Conservation (phyloP, 1,140 invertebrate species). For the Scaptomyza graminum region DNA sequence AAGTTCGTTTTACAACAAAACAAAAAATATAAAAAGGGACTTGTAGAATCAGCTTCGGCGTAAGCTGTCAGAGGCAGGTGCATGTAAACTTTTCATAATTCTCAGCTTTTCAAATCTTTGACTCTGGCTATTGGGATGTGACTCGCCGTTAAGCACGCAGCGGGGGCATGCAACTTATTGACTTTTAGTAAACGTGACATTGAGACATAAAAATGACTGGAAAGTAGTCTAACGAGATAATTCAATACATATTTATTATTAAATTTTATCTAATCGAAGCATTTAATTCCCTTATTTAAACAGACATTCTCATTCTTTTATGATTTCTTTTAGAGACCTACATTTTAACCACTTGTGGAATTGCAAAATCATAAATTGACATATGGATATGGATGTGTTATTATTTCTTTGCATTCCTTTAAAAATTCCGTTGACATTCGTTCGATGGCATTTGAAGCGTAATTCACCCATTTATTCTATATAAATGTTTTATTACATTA, state of each 20-base stretch:
- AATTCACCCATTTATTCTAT: conserved; percentile 19
- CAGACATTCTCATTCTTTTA: too few relatives aligned
- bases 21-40: conserved; percentile 10
- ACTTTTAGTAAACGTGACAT: neutral
- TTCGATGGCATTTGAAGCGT: too few relatives aligned
- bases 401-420: too few relatives aligned
- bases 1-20: conserved; percentile 11
- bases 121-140: conserved; percentile 25
- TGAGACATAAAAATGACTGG: neutral
- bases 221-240: neutral
- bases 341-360: too few relatives aligned
- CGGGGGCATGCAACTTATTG: conserved; percentile 4
- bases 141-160: conserved; percentile 16
- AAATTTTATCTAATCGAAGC: too few relatives aligned
- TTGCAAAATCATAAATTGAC: too few relatives aligned
- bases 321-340: too few relatives aligned
- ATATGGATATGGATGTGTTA: too few relatives aligned
- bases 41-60: conserved; percentile 25
- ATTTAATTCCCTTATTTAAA: too few relatives aligned
- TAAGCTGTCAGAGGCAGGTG: conserved; percentile 68
- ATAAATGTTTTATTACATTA: neutral
- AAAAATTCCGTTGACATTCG: too few relatives aligned
- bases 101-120: conserved; percentile 23
- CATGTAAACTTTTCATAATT: conserved; percentile 30
- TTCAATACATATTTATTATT: too few relatives aligned